Base-by-base conservation (phyloP, 2,113 vertebrate species). In the Pongo abelii region DNA sequence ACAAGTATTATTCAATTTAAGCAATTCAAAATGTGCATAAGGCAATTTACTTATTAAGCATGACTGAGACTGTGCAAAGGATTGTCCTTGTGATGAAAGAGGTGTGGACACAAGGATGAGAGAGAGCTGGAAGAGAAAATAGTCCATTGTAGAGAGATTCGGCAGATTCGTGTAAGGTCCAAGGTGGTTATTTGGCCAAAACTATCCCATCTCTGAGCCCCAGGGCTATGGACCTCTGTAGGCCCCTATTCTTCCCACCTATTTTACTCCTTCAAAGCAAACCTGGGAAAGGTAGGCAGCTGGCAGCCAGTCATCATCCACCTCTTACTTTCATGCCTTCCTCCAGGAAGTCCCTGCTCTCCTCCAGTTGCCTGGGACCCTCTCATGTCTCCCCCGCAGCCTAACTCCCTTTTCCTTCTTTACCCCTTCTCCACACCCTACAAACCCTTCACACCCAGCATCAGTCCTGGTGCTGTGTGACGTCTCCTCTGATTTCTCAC, bases 1-100 rank as follows among this genome's bases (percentile, higher is more conserved):
- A 83, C 6, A 72, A 91, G 72, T 79, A 78, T 79, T 96, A 91
- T 81, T 97, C 93, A 78, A 89, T 74, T 83, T 48, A 88, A 91
- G 94, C 32, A 74, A 89, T 72, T 83, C 83, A 10, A 84, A 74
- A 79, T 86, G 93, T 79, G 74, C 85, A 5, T 3, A 48, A 52
- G 89, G 32, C 67, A 8, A 55, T 85, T 17, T 3, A 35, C 84
- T 89, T 32, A 16, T 16, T 70, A 57, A 79, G 70, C 27, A 3
- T 0, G 1, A 11, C 22, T 0, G n/a, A 81, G 57, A 79, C 48
- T 35, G 6, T 0, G 6, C 27, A 32, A 0, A 20, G 40, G 4
- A 20, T 7, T 4, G 0, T 2, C 7, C 0, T 2, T 18, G 23
- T 11, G 30, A 20, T 0, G 7, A 2, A 4, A 27, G 55, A 59